These are phyloP conservation scores for Triops longicaudatus DNA, from an alignment of 1,140 invertebrate genomes.

Conservation along the genomic window DNA sequence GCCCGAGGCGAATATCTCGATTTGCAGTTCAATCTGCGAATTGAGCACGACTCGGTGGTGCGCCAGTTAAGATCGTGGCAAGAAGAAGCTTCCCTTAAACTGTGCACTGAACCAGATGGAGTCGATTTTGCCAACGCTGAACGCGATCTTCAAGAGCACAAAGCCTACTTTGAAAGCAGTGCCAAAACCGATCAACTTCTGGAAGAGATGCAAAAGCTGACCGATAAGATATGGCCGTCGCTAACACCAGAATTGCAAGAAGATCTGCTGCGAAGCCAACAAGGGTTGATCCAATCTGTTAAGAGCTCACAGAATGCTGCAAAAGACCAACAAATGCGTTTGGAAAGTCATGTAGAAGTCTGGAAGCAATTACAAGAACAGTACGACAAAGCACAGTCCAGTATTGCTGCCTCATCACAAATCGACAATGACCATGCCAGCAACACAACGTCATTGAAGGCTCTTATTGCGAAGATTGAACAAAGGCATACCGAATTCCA, in stretches of 20 bases:
- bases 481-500: constrained; percentile 67
- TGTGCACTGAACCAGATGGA: constrained; percentile 68
- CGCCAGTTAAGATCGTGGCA: constrained; percentile 70
- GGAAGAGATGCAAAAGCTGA: constrained; percentile 68
- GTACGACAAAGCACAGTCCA: constrained; percentile 62
- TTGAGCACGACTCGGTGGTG: constrained; percentile 45
- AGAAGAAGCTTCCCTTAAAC: constrained; percentile 64
- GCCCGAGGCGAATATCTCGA: constrained; percentile 69
- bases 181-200: constrained; percentile 61
- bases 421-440: constrained; percentile 65
- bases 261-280: constrained; percentile 64
- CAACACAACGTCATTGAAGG: constrained; percentile 56
- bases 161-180: constrained; percentile 42
- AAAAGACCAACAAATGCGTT: constrained; percentile 59
- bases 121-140: constrained; percentile 78
- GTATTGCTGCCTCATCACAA: constrained; percentile 55
- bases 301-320: constrained; percentile 73
- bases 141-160: constrained; percentile 73
- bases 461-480: constrained; percentile 65
- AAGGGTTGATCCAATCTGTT: constrained; percentile 63
- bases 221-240: constrained; percentile 78
- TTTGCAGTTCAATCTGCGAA: constrained; percentile 57
- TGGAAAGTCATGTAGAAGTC: constrained; percentile 65
- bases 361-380: constrained; percentile 70
- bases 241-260: constrained; percentile 67